A percentile compares a stretch with the other conserved stretches of the same genome.
Evolutionary conservation across 2,888 invertebrate genomes (phyloP).

Genomic region (Exephanes ischioxanthus): DNA sequence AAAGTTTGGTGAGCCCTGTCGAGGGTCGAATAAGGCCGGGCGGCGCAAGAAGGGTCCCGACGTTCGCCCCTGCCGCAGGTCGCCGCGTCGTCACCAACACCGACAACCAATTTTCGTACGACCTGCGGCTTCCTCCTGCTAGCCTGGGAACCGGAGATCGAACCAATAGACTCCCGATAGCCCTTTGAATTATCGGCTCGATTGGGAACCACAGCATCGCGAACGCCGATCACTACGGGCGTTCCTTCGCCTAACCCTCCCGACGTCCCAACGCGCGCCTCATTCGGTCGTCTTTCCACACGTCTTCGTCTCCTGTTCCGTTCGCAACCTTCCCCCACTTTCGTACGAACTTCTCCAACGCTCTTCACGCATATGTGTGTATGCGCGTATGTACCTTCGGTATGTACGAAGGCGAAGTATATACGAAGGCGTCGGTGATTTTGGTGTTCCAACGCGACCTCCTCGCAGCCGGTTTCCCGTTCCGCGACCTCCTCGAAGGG

Average conservation of each 20-base stretch:
- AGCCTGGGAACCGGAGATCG: conserved; percentile 82
- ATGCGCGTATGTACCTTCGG: background rate
- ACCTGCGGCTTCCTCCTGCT: conserved; percentile 79
- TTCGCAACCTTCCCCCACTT: conserved; percentile 5
- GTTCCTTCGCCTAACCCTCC: conserved; percentile 14
- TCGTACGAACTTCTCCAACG: background rate
- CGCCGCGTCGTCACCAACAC: background rate
- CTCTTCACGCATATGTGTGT: background rate
- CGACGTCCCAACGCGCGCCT: background rate
- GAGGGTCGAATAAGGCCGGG: background rate
- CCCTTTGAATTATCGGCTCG: conserved; percentile 82
- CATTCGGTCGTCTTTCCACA: background rate
- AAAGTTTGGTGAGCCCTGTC: background rate
- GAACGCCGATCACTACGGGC: background rate
- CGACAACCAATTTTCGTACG: conserved; percentile 76
- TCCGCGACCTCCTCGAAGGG: conserved; percentile 52
- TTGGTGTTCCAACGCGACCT: conserved; percentile 16
- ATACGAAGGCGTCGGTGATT: conserved; percentile 1
- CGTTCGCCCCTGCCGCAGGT: conserved; percentile 11
- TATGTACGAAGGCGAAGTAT: background rate
- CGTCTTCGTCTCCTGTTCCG: conserved; percentile 22
- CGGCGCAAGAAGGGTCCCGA: background rate
- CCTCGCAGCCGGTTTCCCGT: conserved; percentile 21
- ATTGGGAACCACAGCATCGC: conserved; percentile 73
- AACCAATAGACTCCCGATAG: conserved; percentile 85